These are phyloP conservation scores for Caerostris extrusa DNA, from an alignment of 1,140 invertebrate species.

Conservation along the genomic window DNA sequence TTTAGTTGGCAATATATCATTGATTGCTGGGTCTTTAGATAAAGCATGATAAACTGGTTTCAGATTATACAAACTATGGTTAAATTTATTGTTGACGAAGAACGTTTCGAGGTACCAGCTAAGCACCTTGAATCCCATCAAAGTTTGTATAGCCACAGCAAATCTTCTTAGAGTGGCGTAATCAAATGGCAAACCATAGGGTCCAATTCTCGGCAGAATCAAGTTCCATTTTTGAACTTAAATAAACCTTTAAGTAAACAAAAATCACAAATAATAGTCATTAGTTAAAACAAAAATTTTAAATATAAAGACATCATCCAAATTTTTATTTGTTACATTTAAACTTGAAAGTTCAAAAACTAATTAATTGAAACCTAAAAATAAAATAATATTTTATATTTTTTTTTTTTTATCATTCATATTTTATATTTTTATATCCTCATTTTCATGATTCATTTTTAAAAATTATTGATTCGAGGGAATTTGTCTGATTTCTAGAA, in stretches of 20 bases:
- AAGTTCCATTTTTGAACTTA: slow-evolving; percentile 83
- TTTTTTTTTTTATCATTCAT: too few species aligned
- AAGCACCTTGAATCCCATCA: slow-evolving; percentile 69
- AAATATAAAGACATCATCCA: too few species aligned
- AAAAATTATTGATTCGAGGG: too few species aligned
- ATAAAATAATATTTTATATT: too few species aligned
- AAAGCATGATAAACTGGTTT: slow-evolving; percentile 81
- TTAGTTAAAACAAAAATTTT: too few species aligned
- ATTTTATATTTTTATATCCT: too few species aligned
- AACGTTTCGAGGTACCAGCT: slow-evolving; percentile 53
- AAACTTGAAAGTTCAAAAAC: too few species aligned
- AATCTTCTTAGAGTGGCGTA: slow-evolving; percentile 78
- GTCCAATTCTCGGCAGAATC: slow-evolving; percentile 81
- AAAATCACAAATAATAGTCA: too few species aligned
- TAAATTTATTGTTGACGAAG: slow-evolving; percentile 81
- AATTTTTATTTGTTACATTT: too few species aligned
- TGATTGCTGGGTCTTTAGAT: slow-evolving; percentile 83
- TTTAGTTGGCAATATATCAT: slow-evolving; percentile 83
- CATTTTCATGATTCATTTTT: too few species aligned
- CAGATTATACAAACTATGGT: slow-evolving; percentile 82
- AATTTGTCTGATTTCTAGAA: too few species aligned
- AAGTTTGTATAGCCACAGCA: slow-evolving; percentile 78
- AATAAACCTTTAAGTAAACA: slow-evolving; percentile 80
- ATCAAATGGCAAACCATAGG: slow-evolving; percentile 80
- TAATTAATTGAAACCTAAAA: too few species aligned